phyloP scores from a whole-genome alignment of 2,113 vertebrate species.

The Carettochelys insculpta region DNA sequence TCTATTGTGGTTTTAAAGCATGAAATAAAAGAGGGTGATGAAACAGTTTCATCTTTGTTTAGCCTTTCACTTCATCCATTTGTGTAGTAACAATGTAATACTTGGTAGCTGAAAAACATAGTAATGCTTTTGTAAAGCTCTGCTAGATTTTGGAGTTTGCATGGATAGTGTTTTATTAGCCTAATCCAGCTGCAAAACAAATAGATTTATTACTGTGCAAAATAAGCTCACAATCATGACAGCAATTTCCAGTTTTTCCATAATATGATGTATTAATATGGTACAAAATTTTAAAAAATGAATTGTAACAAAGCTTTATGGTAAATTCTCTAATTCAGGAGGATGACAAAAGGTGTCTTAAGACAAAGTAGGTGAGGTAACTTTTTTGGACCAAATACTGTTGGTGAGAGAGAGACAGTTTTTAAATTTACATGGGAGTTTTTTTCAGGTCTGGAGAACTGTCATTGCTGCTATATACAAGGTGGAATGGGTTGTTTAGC shows the following conservation, averaged over 20 bases:
- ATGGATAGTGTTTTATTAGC: constrained; percentile 51
- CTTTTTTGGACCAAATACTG: background rate
- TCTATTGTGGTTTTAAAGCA: background rate
- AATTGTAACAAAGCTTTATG: background rate
- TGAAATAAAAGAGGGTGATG: background rate
- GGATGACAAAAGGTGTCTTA: background rate
- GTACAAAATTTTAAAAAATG: background rate
- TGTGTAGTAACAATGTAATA: background rate
- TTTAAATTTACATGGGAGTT: background rate
- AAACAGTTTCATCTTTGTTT: background rate
- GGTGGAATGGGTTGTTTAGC: background rate
- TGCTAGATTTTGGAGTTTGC: constrained; percentile 27
- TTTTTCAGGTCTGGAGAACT: background rate
- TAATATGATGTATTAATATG: background rate
- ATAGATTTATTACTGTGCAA: constrained; percentile 39
- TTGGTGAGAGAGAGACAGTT: background rate
- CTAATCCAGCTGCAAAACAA: constrained; percentile 44
- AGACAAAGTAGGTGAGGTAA: background rate
- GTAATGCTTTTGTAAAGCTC: constrained; percentile 30
- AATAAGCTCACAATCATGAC: constrained; percentile 42
- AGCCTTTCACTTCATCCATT: constrained; percentile 23
- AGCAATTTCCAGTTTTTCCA: background rate
- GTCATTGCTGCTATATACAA: background rate
- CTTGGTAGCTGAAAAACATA: background rate
- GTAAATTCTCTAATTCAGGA: background rate